Evolutionary conservation across 2,113 vertebrate genomes (phyloP).

Genomic region (Litocranius walleri): DNA sequence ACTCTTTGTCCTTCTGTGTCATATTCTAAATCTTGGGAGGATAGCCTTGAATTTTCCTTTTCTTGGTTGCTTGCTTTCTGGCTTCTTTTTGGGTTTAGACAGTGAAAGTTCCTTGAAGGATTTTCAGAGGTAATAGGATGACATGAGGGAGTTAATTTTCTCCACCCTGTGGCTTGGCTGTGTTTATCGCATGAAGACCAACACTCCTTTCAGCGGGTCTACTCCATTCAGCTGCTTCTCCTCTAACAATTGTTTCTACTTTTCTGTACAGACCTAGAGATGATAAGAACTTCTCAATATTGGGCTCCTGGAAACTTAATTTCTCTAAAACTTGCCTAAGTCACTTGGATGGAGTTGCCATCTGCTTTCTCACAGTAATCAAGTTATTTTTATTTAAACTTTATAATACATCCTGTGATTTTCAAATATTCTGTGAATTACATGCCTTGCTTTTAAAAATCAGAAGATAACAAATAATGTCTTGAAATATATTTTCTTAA

Average conservation of each 20-base stretch:
- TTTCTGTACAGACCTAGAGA: not conserved
- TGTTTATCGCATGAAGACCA: not conserved
- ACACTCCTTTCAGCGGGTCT: not conserved
- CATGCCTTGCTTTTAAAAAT: not conserved
- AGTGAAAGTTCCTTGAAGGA: not conserved
- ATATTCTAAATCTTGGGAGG: not conserved
- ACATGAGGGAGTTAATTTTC: not conserved
- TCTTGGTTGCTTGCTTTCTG: not conserved
- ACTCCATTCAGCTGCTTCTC: not conserved
- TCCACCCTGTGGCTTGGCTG: not conserved
- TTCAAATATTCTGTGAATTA: not conserved
- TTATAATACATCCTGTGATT: not conserved
- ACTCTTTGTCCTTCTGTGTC: not conserved
- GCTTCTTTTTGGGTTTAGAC: not conserved
- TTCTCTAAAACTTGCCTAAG: not conserved
- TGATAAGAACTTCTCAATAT: not conserved
- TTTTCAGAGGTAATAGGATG: not conserved
- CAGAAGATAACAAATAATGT: not conserved
- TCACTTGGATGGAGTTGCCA: not conserved
- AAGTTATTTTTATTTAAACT: conserved; percentile 6
- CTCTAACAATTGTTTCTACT: not conserved
- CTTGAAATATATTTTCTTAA: not conserved
- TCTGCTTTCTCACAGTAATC: not conserved
- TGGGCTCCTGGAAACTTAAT: not conserved
- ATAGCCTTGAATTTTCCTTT: not conserved